Conservation (phyloP, 2,888 invertebrate genomes). For the Poecilobothrus nobilitatus region DNA sequence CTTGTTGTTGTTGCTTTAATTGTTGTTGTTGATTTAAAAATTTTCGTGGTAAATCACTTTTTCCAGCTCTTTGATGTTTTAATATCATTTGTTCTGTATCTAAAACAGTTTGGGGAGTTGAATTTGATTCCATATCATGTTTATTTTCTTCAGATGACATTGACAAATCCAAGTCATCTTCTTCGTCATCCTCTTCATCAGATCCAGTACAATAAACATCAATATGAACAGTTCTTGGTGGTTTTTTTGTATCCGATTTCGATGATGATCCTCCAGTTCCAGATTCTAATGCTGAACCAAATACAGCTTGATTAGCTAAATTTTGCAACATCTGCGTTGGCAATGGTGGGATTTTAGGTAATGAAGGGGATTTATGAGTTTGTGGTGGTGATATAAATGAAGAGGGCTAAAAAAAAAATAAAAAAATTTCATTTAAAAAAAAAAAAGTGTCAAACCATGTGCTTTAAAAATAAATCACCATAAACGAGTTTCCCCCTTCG, state of each 20-base stretch:
- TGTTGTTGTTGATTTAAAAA: constrained; percentile 20
- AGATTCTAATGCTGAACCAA: neutral
- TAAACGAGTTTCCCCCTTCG: constrained; percentile 41
- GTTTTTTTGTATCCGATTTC: constrained; percentile 37
- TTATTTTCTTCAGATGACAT: constrained; percentile 33
- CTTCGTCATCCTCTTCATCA: constrained; percentile 42
- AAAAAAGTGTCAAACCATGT: neutral
- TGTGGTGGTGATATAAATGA: constrained; percentile 28
- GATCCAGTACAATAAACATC: constrained; percentile 68
- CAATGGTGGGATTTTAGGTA: constrained; percentile 34
- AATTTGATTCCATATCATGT: constrained; percentile 43
- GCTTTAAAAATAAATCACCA: constrained; percentile 30
- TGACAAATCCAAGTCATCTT: constrained; percentile 36
- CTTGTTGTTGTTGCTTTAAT: constrained; percentile 22
- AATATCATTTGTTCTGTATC: constrained; percentile 54
- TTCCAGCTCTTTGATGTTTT: constrained; percentile 49
- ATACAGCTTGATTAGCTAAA: constrained; percentile 13
- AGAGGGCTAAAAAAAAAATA: constrained; percentile 24
- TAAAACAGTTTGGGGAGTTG: constrained; percentile 56
- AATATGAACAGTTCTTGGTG: constrained; percentile 61
- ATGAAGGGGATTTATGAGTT: constrained; percentile 37
- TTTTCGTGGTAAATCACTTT: constrained; percentile 44
- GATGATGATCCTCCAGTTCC: constrained; percentile 21
- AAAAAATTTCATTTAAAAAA: constrained; percentile 9
- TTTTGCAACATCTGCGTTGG: constrained; percentile 24